Conservation (phyloP, 2,797 vertebrate species). For the Margarornis squamiger region DNA sequence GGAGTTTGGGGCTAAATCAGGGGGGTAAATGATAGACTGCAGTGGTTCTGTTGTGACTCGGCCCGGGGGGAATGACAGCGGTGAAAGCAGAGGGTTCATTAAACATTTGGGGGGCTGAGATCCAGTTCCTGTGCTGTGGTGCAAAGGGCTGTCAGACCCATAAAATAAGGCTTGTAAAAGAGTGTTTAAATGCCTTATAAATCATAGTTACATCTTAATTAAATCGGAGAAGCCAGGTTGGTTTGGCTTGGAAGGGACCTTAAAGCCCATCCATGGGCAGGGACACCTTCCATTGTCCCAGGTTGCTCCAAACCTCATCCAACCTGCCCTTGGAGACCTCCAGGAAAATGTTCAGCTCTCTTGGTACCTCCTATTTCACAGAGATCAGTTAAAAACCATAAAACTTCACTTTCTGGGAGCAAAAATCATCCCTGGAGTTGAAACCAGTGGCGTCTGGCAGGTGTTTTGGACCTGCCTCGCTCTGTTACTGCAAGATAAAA, state of each 20-base stretch:
- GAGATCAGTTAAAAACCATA: background rate
- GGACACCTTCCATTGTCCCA: background rate
- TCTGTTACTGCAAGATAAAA: background rate
- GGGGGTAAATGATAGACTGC: background rate
- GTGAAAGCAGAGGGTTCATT: background rate
- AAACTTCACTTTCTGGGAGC: background rate
- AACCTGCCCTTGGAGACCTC: background rate
- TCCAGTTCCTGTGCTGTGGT: background rate
- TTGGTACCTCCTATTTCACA: background rate
- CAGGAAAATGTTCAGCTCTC: background rate
- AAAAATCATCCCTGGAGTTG: background rate
- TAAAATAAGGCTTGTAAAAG: background rate
- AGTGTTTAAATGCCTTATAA: background rate
- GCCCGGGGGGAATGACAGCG: background rate
- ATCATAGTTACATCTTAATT: background rate
- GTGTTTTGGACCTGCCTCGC: background rate
- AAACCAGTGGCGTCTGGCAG: background rate
- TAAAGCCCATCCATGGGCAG: rapidly evolving
- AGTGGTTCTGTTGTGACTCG: background rate
- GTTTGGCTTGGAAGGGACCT: background rate
- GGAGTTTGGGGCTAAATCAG: background rate
- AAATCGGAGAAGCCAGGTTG: too few species aligned
- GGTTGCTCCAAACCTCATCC: background rate
- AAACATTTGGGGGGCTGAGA: background rate
- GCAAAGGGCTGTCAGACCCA: background rate